Evolutionary conservation across 1,140 invertebrate genomes (phyloP), one percentile per base, ranked within the genome.

Genomic region (Euschistus heros): DNA sequence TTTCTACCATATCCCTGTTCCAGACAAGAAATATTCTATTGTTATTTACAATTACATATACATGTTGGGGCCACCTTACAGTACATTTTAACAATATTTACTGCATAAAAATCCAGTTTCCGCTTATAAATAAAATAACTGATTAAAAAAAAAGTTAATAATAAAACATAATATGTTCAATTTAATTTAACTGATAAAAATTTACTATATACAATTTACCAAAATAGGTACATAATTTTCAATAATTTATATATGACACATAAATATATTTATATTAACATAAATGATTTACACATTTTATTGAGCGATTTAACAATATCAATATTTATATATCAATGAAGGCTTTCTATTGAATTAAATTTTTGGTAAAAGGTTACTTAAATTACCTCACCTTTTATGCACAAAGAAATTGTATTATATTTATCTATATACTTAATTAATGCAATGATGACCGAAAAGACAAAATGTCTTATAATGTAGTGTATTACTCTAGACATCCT

Each of bases 191-290:
- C 47, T n/a, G 10, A 50, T 50, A 50, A 18, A 47, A n/a, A 50
- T 7, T 50, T 50, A 20, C n/a, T 50, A 50, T 50, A 10, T 50
- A 50, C 47, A 50, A 37, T 50, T 50, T 50, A 50, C 47, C 47
- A 50, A 50, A 50, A 50, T 50, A 50, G 47, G 47, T 50, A 50
- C 22, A 50, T 50, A n/a, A 17, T 47, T 20, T 50, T 18, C 14
- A 50, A 50, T 50, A 50, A 50, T 50, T 50, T 50, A 50, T 37
- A 37, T 50, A 50, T 50, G 47, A 50, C 47, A 50, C 47, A 50
- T 50, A 50, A 50, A 50, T 50, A 50, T 50, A 50, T 50, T 50
- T 50, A 50, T 50, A 50, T 50, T 50, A 50, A 50, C 47, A 50
- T 50, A 50, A 50, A 50, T 50, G 47, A 50, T 50, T 20, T 50